These are phyloP conservation scores for Pygocentrus nattereri DNA, from an alignment of 2,797 vertebrate species.

Conservation along the genomic window DNA sequence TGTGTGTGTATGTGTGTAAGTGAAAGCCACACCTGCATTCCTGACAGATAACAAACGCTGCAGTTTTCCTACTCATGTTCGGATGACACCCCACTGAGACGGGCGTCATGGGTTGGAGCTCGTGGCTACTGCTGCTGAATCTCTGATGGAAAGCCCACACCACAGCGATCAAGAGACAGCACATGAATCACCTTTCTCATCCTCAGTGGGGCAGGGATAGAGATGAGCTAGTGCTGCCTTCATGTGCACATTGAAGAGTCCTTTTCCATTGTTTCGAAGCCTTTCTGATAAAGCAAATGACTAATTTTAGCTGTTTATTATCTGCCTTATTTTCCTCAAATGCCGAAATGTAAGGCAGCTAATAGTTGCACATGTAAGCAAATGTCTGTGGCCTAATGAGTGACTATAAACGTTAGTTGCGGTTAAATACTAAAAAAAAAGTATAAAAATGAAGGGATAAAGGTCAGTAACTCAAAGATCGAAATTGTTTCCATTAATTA, in stretches of 20 bases:
- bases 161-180: slow-evolving; percentile 7
- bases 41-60: slow-evolving; percentile 82
- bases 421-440: background rate
- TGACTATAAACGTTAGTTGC: too few species aligned
- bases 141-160: slow-evolving; percentile 36
- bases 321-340: background rate
- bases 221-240: slow-evolving; percentile 56
- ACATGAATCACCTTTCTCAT: slow-evolving; percentile 29
- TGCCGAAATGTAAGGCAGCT: background rate
- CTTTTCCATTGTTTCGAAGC: too few species aligned
- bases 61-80: slow-evolving; percentile 77
- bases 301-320: background rate
- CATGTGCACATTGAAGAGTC: background rate
- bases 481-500: background rate
- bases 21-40: slow-evolving; percentile 77
- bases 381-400: background rate
- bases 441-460: background rate
- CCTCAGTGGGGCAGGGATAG: slow-evolving; percentile 29
- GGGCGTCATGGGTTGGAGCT: slow-evolving; percentile 49
- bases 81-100: slow-evolving; percentile 61
- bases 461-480: background rate
- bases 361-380: background rate
- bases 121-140: slow-evolving; percentile 34
- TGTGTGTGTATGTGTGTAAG: slow-evolving; percentile 63
- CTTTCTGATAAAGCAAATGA: background rate